Base-by-base conservation (phyloP, 1,140 invertebrate genomes). In the Hylaeus anthracinus region DNA sequence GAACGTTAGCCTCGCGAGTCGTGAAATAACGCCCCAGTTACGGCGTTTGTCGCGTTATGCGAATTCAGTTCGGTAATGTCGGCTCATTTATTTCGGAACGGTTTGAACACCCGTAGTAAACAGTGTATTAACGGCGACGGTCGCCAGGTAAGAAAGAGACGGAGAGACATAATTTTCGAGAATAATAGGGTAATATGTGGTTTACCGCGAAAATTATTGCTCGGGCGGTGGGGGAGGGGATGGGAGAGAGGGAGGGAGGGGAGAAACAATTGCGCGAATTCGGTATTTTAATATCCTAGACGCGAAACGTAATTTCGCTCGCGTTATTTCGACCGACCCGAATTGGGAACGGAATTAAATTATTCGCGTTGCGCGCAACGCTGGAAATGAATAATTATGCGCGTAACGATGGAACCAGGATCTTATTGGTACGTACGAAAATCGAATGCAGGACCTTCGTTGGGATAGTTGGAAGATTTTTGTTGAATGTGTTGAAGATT, bases 231-330 rank as follows among this genome's bases (percentile, higher is more conserved):
- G 26, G 26, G 26, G 26, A 26, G 26, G 26, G 26, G 26, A 26
- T 26, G 26, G 26, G 26, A 26, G 26, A 26, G 0, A 26, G 26
- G 26, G 26, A 26, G 26, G 26, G 26, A 26, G 26, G 26, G 26
- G 26, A 26, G 53, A 66, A 66, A 66, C 53, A 66, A 58, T 66
- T 56, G 51, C 48, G 45, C 37, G 72, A 12, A 73, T 64, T 73
- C 60, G 58, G 72, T 73, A 73, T 73, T 73, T 73, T 73, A 73
- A 73, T 73, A 61, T 73, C 60, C 15, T 45, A 61, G 37, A 48
- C 67, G 67, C 26, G 67, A 41, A 39, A 56, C 53, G 51, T 55
- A 70, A 70, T 70, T 70, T 37, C 67, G 37, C 15, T 37, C 5
- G 37, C n/a, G 51, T 55, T 70, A 15, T 41, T 70, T 41, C 51